These are phyloP conservation scores for Paramormyrops kingsleyae DNA, from an alignment of 2,113 vertebrate genomes.

Conservation along the genomic window DNA sequence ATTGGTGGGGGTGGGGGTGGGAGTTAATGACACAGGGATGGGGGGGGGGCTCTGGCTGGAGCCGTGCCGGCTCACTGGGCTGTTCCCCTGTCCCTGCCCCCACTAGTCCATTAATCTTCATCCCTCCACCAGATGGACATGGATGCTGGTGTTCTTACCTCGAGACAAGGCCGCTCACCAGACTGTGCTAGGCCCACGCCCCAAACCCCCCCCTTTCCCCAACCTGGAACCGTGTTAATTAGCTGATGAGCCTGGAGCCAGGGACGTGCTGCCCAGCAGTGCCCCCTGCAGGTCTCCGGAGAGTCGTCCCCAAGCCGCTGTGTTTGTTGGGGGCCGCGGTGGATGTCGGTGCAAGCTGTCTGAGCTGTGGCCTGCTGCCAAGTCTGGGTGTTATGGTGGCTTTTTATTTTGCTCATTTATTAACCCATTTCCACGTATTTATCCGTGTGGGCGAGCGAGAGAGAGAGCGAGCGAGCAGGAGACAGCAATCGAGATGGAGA, in stretches of 20 bases:
- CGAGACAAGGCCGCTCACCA: constrained; percentile 53
- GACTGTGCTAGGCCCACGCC: constrained; percentile 38
- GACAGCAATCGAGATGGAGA: not conserved
- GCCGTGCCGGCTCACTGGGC: constrained; percentile 52
- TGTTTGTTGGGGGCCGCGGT: constrained; percentile 10
- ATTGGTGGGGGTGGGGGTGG: not conserved
- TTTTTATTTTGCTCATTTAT: constrained; percentile 12
- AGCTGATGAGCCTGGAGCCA: constrained; percentile 37
- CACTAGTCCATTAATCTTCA: constrained; percentile 39
- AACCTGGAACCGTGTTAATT: constrained; percentile 53
- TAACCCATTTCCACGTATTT: constrained; percentile 12
- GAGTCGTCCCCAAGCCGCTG: not conserved
- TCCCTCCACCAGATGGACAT: constrained; percentile 42
- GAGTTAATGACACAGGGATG: not conserved
- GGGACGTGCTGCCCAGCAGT: constrained; percentile 14
- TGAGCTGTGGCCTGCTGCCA: constrained; percentile 11
- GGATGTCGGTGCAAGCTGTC: constrained; percentile 22
- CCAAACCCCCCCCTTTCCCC: constrained; percentile 26
- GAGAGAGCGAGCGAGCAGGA: not conserved
- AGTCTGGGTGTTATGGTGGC: not conserved
- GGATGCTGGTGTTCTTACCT: constrained; percentile 49
- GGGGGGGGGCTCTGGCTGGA: constrained; percentile 47
- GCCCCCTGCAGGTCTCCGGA: constrained; percentile 8
- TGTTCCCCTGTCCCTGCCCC: constrained; percentile 23
- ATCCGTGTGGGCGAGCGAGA: not conserved